These are phyloP conservation scores for Ia io DNA, from an alignment of 2,113 vertebrate species.

Conservation along the genomic window DNA sequence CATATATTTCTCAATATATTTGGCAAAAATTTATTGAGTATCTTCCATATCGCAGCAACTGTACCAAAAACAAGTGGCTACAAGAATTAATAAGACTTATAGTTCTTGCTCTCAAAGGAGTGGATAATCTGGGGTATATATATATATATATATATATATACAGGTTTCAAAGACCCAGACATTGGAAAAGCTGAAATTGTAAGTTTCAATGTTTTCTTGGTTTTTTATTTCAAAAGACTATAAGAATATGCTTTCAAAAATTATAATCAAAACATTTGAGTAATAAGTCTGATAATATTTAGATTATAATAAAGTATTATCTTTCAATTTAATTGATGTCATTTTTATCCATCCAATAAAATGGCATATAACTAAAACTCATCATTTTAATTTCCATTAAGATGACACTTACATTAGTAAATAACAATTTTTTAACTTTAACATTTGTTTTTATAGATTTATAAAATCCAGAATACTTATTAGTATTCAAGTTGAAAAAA, in stretches of 20 bases:
- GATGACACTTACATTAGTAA: slow-evolving; percentile 38
- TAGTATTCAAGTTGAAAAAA: slow-evolving; percentile 35
- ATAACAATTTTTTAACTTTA: not conserved
- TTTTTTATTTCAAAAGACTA: slow-evolving; percentile 64
- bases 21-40: not conserved
- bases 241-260: slow-evolving; percentile 67
- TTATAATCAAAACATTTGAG: slow-evolving; percentile 43
- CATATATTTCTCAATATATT: slow-evolving; percentile 13
- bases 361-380: slow-evolving; percentile 50
- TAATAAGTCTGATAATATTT: slow-evolving; percentile 70
- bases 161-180: not conserved
- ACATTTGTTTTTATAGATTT: not conserved
- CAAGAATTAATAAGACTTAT: not conserved
- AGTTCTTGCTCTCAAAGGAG: not conserved
- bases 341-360: slow-evolving; percentile 66
- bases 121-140: not conserved
- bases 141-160: not conserved
- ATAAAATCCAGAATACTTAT: slow-evolving; percentile 22
- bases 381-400: slow-evolving; percentile 72
- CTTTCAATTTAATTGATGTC: slow-evolving; percentile 66
- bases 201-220: slow-evolving; percentile 63
- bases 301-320: slow-evolving; percentile 69
- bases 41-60: not conserved
- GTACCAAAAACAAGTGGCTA: not conserved
- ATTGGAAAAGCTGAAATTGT: not conserved